Evolutionary conservation across 2,113 vertebrate species (phyloP), one percentile per base, ranked within the genome.

Genomic region (Mirza zaza): DNA sequence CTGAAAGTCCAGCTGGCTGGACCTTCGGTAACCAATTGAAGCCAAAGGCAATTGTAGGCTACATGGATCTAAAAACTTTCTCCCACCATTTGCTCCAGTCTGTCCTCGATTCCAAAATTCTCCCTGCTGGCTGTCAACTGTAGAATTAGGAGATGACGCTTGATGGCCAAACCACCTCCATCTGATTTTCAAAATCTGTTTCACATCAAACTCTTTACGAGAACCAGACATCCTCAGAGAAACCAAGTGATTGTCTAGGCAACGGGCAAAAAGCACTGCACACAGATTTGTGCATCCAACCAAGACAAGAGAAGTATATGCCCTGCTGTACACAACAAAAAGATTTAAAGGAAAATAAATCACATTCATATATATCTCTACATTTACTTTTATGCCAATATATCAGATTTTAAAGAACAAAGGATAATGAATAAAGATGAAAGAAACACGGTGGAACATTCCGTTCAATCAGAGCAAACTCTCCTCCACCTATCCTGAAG

Each of bases 81-180:
- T 99, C 97, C 97, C 98, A 98, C 92, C 98, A 84, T 98, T 98
- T 96, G 98, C 96, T 98, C 98, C 98, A 93, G 99, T 99, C 93
- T 99, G 98, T 96, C 96, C 98, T 98, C 98, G 98, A 82, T 98
- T 98, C 98, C 99, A 99, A 98, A 99, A 99, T 97, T 99, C 99
- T 98, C 98, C 99, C 96, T 98, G 99, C 96, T 99, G 99, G 97
- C 98, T 99, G 97, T 98, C 98, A 94, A 59, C 79, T 45, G 98
- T 80, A n/a, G 98, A 97, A 87, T 97, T 98, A 97, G 99, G 98
- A 96, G 99, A 98, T 84, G 99, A 99, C 4, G 99, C 98, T 97
- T 99, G 99, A 98, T 99, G 99, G 98, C 99, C 99, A 98, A 99
- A 99, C 99, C 99, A 99, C 98, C 99, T 99, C 99, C 99, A 99